Evolutionary conservation across 2,113 vertebrate species (phyloP), one percentile per base, ranked within the genome.

Genomic region (Nycticorax nycticorax): DNA sequence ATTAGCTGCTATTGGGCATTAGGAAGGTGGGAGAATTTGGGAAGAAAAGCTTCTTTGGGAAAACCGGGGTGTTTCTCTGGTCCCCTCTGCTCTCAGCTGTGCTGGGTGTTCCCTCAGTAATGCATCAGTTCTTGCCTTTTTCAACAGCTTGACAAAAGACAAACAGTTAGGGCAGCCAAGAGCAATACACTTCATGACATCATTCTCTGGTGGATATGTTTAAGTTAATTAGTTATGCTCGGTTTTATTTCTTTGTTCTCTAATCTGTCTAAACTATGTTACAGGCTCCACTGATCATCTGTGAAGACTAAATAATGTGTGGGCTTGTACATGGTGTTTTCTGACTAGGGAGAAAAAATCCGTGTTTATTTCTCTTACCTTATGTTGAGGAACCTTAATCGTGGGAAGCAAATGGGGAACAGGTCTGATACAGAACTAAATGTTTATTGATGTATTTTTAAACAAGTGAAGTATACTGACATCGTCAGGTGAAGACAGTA

Each of bases 241-340:
- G 62, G 53, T 96, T 89, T 73, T 96, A 64, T 92, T 92, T 86
- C 84, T 95, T 94, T 96, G 81, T 95, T 96, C 73, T 93, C 47
- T 88, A 67, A 90, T 88, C 60, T 92, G 59, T 95, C 59, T 86
- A 75, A 95, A 92, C 84, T 87, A 52, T 71, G 69, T 93, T 96
- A 76, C 86, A 95, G 87, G 77, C 93, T 94, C 75, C 74, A 87
- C 74, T 96, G 90, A 93, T 91, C 72, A 56, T 84, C 89, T 93
- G 77, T 89, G 95, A 91, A 94, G 83, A 75, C 82, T 95, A 92
- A 96, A 97, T 76, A 88, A 92, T 92, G 56, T 95, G 52, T 79
- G 77, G 87, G 24, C 84, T 96, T 92, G 10, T 77, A 67, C 39
- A 37, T 0, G 11, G n/a, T 85, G 43, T 85, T 92, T 87, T 86